Base-by-base conservation (phyloP, 2,113 vertebrate species). In the Alectura lathami region DNA sequence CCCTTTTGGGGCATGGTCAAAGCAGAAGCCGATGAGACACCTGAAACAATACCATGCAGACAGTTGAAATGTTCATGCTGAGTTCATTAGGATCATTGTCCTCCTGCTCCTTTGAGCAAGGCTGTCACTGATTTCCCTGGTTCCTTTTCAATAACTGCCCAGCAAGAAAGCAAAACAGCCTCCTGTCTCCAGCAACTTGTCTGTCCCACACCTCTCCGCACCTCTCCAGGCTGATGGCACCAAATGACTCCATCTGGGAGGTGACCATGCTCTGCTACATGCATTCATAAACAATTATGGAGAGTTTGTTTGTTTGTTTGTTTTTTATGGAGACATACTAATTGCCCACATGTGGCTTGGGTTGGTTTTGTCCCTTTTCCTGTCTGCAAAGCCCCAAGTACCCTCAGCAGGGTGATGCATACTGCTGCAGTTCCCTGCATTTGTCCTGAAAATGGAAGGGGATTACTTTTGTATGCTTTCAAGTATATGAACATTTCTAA, bases 401-500 rank as follows among this genome's bases (percentile, higher is more conserved):
- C 64, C 66, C 69, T 54, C 24, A 26, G 68, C 54, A 74, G 63
- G 78, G 42, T 2, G 3, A 51, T 24, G 26, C 23, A 30, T 17
- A 5, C 32, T 36, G 45, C 47, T 36, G 34, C 57, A 79, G 53
- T 15, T 77, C 17, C 36, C 18, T 91, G 51, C 3, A 3, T 72
- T 72, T 73, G n/a, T 53, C 68, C 77, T 70, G 60, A 89, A 93
- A 85, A 79, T 32, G 59, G 62, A 77, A 78, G 83, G 36, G 30
- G 30, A 92, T 93, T 87, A 62, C 88, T 93, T 87, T 53, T 29
- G 11, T 67, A 24, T 69, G 68, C 29, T 90, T 79, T 77, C 2
- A 1, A 89, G 94, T 60, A 29, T 67, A 50, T 60, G n/a, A 87
- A 89, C 76, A 13, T 90, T 93, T 96, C 57, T 96, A 63, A 94